Base-by-base conservation (phyloP, 2,888 invertebrate species). In the Hypercompe scribonia region DNA sequence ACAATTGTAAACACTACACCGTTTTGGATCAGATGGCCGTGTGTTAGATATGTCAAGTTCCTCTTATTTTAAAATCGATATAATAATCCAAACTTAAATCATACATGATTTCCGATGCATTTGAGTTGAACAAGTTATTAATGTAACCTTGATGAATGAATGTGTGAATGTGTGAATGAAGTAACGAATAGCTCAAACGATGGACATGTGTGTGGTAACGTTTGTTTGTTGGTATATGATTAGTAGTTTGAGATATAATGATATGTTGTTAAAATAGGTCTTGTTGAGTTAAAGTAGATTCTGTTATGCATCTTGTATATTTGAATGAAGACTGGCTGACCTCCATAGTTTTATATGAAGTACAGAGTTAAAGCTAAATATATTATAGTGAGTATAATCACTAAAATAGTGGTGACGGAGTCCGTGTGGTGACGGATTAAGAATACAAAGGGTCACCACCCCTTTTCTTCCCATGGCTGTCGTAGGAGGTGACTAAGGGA, bases 131-230 rank as follows among this genome's bases (percentile, higher is more conserved):
- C 31, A 31, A 61, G 8, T 50, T 39, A 42, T 21, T 33, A 36
- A 39, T 8, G 11, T 42, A 33, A 33, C 11, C 65, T 61, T 58
- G 72, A 73, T 58, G 58, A 73, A 69, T 69, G 65, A 73, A 68
- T 65, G 68, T 42, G 64, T 68, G 50, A 54, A 64, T 31, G 33
- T 31, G 50, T 73, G 64, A 72, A 64, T 72, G 65, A 68, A 72
- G 54, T 54, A 68, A 68, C 68, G 64, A 39, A 68, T 72, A 65
- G 5, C 15, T 68, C 24, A 39, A 73, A 33, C 15, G 72, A 68
- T 54, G 68, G 72, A 65, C 72, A 54, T 61, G 24, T 68, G 64
- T 65, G 68, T 72, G 54, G 64, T 50, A 18, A 31, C 42, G 65
- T 68, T 64, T 65, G 65, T 68, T 65, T 50, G 36, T 5, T 31